Conservation (phyloP, 2,888 invertebrate species). For the Callyntrura guangdongensis region DNA sequence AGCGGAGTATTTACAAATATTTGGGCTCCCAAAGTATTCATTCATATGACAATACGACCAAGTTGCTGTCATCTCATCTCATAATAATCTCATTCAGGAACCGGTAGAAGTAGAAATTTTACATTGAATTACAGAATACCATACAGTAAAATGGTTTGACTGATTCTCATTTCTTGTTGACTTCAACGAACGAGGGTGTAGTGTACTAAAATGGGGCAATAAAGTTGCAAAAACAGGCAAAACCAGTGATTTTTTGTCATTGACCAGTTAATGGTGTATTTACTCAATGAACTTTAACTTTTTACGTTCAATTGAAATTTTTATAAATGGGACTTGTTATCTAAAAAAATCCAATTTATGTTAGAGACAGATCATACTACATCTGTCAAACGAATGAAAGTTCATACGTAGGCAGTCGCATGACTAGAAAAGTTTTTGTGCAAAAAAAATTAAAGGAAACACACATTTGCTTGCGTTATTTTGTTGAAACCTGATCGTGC, state of each 20-base stretch:
- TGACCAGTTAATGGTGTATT: background rate
- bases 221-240: constrained; percentile 53
- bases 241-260: constrained; percentile 53
- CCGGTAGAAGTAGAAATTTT: background rate
- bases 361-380: background rate
- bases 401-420: background rate
- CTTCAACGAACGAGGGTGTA: background rate
- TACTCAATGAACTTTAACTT: constrained; percentile 35
- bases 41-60: background rate
- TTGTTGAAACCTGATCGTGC: constrained; percentile 28
- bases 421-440: background rate
- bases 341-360: background rate
- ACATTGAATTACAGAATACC: background rate
- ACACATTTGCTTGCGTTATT: background rate
- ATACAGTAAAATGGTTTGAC: constrained; percentile 15
- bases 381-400: background rate
- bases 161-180: background rate
- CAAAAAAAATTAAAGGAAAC: constrained; percentile 6
- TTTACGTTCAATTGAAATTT: constrained; percentile 33
- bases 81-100: constrained; percentile 1
- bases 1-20: constrained; percentile 8
- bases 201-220: constrained; percentile 8
- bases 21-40: background rate
- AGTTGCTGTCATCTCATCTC: constrained; percentile 18
- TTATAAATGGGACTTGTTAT: background rate